A percentile compares a stretch with the other conserved stretches of the same genome.
phyloP scores from a whole-genome alignment of 2,113 vertebrate genomes.

The Scolopax mira region DNA sequence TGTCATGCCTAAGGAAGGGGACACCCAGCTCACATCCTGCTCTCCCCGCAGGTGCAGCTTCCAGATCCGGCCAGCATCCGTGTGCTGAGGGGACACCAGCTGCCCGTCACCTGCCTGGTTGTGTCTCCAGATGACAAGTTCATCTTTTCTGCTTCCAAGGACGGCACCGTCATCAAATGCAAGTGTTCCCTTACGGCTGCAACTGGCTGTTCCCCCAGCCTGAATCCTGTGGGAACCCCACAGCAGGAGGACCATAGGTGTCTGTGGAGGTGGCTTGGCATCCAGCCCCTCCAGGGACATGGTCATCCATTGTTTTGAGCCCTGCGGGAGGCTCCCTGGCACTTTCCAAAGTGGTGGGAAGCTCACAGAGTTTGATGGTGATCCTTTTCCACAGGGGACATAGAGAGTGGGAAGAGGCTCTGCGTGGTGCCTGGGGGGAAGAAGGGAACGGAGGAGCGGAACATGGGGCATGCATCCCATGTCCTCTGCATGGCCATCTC shows the following conservation, averaged over 20 bases:
- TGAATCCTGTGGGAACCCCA: neutral
- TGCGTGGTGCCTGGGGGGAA: slow-evolving; percentile 82
- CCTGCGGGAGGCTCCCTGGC: fast-evolving
- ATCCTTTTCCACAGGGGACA: slow-evolving; percentile 79
- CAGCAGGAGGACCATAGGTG: neutral
- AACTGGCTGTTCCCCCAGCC: neutral
- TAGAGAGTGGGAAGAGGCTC: slow-evolving; percentile 87
- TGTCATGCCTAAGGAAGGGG: neutral
- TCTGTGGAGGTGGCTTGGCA: neutral
- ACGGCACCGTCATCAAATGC: slow-evolving; percentile 96
- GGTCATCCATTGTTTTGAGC: fast-evolving
- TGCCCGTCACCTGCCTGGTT: slow-evolving; percentile 89
- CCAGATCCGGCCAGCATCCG: slow-evolving; percentile 82
- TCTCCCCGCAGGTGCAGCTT: slow-evolving; percentile 75
- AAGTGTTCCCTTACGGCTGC: slow-evolving; percentile 41
- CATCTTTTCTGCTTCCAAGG: slow-evolving; percentile 92
- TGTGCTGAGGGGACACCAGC: slow-evolving; percentile 89
- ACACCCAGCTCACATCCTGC: neutral
- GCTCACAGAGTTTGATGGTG: neutral
- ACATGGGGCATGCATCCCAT: slow-evolving; percentile 83
- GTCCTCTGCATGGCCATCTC: slow-evolving; percentile 93
- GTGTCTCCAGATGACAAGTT: slow-evolving; percentile 86
- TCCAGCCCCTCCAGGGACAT: fast-evolving
- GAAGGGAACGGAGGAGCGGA: slow-evolving; percentile 80
- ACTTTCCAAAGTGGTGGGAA: neutral